These are phyloP conservation scores for Etheostoma nigrum DNA, from an alignment of 2,797 vertebrate species.

Conservation along the genomic window DNA sequence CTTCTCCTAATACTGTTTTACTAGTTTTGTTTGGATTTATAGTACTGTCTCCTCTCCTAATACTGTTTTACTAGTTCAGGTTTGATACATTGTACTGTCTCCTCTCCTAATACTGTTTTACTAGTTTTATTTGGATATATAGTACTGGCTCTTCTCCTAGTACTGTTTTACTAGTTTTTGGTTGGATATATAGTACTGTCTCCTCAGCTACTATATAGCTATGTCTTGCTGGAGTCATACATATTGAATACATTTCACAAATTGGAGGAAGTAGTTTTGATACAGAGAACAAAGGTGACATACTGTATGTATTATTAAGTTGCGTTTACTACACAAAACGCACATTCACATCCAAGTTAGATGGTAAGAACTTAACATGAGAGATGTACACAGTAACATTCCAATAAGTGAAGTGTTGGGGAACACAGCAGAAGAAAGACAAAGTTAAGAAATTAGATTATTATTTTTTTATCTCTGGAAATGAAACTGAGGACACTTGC, in stretches of 20 bases:
- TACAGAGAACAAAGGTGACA: neutral
- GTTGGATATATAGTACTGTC: neutral
- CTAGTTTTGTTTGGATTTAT: no score
- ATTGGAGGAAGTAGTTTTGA: neutral
- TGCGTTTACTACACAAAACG: neutral
- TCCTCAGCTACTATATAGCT: neutral
- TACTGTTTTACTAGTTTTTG: no score
- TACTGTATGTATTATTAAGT: neutral
- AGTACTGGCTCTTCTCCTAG: no score
- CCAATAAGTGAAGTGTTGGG: neutral
- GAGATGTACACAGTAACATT: neutral
- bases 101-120: neutral
- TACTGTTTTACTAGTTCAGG: no score
- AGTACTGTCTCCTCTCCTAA: neutral
- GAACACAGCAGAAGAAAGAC: neutral
- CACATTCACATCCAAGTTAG: neutral
- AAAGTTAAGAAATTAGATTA: constrained; percentile 4
- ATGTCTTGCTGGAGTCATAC: no score
- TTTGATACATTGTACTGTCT: no score
- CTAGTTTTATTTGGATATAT: neutral
- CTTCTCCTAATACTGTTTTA: no score
- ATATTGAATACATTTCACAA: neutral
- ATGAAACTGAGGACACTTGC: neutral
- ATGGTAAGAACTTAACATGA: neutral
- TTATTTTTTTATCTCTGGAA: constrained; percentile 2